Base-by-base conservation (phyloP, 2,797 vertebrate species). In the Antrozous pallidus region DNA sequence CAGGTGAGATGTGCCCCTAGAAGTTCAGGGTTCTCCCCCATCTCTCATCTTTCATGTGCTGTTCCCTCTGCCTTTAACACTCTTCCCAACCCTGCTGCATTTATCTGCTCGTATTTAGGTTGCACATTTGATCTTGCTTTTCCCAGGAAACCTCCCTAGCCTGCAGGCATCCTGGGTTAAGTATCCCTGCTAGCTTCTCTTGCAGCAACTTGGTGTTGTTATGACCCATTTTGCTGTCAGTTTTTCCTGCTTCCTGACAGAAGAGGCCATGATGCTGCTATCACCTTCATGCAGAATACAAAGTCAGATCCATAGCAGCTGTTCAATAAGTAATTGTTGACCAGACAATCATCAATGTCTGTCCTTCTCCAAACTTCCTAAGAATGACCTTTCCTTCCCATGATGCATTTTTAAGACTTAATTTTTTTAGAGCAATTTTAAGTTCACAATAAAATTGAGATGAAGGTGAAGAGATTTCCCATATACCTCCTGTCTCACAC, bases 341-440 rank as follows among this genome's bases (percentile, higher is more conserved):
- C 77, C 22, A 63, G 63, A 75, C 2, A 56, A 24, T 40, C 45
- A 26, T n/a, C 40, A 47, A 73, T 40, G 86, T 45, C 82, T 13
- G 2, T 54, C 61, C 45, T 81, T 93, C 82, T 67, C 75, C 49
- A 63, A 10, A 54, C 5, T 70, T 65, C 70, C 84, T 49, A 56
- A 74, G 49, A 49, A 51, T 22, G 38, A n/a, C n/a, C 61, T 94
- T 89, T 51, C 51, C 40, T 77, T 77, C 36, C 75, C 95, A 96
- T 93, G 90, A 94, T 58, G 56, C 11, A 58, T 28, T 58, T 58
- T 58, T 58, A 58, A 58, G 24, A 58, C 56, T 58, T 58, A 26
- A 28, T 58, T 28, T 28, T 56, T 58, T 58, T 58, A 58, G 56
- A 58, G 56, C 56, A 28, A 58, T 58, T 58, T 28, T 28, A 28